These are phyloP conservation scores for Solea senegalensis DNA, from an alignment of 2,113 vertebrate genomes.

Conservation along the genomic window DNA sequence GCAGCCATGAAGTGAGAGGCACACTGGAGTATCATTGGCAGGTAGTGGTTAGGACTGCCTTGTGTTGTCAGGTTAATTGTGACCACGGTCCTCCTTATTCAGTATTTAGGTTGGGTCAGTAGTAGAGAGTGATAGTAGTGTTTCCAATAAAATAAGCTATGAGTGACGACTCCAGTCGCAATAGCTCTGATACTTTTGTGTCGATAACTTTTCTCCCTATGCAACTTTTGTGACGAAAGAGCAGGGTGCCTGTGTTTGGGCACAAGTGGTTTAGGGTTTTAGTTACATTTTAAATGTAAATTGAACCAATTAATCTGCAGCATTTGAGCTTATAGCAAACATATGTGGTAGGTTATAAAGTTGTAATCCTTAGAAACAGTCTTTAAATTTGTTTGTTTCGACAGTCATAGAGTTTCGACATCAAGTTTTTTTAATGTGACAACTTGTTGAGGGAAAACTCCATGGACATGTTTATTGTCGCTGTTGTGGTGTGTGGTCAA, in stretches of 20 bases:
- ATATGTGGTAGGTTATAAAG: not conserved
- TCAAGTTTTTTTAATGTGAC: not conserved
- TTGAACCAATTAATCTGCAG: not conserved
- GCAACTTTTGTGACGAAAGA: too few relatives aligned
- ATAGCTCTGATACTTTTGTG: too few relatives aligned
- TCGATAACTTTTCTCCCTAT: too few relatives aligned
- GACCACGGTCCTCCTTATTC: not conserved
- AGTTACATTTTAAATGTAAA: not conserved
- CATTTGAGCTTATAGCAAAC: not conserved
- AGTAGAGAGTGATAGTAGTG: too few relatives aligned
- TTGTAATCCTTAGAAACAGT: not conserved
- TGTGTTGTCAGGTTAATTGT: not conserved
- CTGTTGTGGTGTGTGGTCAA: not conserved
- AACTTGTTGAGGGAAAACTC: not conserved
- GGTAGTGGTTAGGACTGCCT: not conserved
- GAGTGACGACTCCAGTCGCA: too few relatives aligned
- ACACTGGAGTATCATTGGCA: not conserved
- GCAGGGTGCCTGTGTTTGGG: too few relatives aligned
- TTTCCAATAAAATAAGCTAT: too few relatives aligned
- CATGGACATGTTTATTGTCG: not conserved
- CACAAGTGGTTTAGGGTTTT: too few relatives aligned
- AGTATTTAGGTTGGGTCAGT: not conserved
- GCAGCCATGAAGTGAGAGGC: constrained; percentile 8
- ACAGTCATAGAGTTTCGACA: not conserved
- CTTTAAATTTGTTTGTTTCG: not conserved